Conservation (phyloP, 2,113 vertebrate genomes). For the Zosterops japonicus region DNA sequence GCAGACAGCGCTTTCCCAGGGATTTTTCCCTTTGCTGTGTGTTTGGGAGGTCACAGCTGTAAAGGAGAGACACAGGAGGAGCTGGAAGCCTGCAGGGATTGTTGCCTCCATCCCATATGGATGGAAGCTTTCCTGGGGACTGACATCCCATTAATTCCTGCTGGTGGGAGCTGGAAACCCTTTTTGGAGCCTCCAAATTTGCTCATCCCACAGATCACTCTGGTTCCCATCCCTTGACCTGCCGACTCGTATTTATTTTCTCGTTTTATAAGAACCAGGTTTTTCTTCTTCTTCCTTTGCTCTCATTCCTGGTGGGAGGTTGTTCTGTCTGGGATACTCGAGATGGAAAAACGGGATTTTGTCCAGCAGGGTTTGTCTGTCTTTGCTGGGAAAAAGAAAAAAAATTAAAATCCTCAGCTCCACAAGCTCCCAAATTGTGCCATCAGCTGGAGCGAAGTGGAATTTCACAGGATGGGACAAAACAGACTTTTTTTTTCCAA, state of each 20-base stretch:
- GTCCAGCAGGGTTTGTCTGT: background rate
- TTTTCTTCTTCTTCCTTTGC: background rate
- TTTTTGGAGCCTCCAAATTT: background rate
- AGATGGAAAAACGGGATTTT: background rate
- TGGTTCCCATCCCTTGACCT: conserved; percentile 2
- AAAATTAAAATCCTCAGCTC: background rate
- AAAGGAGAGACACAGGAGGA: background rate
- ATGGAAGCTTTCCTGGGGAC: conserved; percentile 15
- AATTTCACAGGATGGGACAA: background rate
- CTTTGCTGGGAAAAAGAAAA: background rate
- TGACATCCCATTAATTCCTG: conserved; percentile 37
- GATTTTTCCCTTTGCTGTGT: conserved; percentile 26
- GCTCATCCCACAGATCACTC: background rate
- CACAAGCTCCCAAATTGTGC: background rate
- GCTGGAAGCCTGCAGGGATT: conserved; percentile 31
- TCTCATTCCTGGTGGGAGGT: background rate
- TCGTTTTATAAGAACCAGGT: conserved; percentile 32
- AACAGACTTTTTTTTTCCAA: no score
- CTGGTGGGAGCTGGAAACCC: conserved; percentile 35
- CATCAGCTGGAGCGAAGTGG: conserved; percentile 3
- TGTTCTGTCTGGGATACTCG: background rate
- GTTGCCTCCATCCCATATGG: conserved; percentile 7
- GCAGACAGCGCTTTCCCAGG: conserved; percentile 45
- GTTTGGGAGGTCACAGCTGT: conserved; percentile 54
- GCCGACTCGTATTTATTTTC: conserved; percentile 11